phyloP scores from a whole-genome alignment of 2,113 vertebrate species.

The Dissostichus mawsoni region DNA sequence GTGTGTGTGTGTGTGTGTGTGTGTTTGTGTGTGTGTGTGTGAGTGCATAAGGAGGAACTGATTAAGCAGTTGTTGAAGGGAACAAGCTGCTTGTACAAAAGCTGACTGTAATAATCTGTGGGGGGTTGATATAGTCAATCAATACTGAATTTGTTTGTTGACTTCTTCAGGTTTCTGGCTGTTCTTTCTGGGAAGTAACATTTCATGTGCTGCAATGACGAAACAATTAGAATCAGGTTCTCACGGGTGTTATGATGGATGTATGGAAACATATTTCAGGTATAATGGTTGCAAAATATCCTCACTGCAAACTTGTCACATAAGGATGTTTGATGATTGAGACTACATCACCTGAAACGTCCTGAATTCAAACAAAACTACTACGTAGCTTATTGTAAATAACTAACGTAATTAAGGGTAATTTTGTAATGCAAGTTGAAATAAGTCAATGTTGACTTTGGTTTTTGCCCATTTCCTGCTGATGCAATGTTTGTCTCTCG shows the following conservation, averaged over 20 bases:
- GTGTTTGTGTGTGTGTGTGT: neutral
- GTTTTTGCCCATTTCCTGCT: neutral
- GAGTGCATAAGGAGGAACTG: constrained; percentile 45
- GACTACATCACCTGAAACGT: no score
- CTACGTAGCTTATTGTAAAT: no score
- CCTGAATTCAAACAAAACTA: no score
- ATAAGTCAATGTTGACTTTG: neutral
- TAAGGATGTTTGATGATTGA: no score
- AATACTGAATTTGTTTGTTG: neutral
- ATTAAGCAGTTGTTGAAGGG: constrained; percentile 50
- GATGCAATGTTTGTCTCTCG: no score
- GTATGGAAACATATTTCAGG: neutral
- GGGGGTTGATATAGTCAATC: constrained; percentile 4
- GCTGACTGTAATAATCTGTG: neutral
- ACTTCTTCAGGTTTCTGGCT: neutral
- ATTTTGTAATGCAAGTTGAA: no score
- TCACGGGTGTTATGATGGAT: neutral
- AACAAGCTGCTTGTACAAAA: constrained; percentile 51
- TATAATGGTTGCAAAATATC: neutral
- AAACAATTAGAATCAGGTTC: neutral
- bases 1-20: neutral
- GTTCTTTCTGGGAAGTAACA: neutral
- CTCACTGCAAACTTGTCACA: no score
- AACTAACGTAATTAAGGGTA: no score
- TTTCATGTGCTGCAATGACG: neutral